Percentiles rank a stretch among this genome's conserved stretches.
These are phyloP conservation scores for Phrynocephalus versicolor DNA, from an alignment of 2,113 vertebrate genomes.

Conservation along the genomic window DNA sequence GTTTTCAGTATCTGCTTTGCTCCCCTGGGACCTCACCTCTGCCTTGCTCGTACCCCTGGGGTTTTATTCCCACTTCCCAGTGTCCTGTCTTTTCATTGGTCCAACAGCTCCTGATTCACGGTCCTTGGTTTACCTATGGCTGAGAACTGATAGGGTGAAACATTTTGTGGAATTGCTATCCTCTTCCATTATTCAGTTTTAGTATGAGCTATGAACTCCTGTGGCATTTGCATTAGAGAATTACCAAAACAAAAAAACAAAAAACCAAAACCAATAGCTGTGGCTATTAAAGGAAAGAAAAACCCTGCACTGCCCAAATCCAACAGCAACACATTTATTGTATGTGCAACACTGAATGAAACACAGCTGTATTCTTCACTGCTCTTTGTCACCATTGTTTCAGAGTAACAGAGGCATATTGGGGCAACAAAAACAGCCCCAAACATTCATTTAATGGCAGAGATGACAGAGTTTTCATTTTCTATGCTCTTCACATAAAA, in stretches of 20 bases:
- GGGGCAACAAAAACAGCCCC: constrained; percentile 14
- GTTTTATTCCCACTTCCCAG: too few species aligned
- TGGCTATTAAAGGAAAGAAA: not conserved
- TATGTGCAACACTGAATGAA: not conserved
- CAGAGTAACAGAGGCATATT: constrained; percentile 10
- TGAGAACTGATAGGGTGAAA: not conserved
- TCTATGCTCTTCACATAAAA: constrained; percentile 6
- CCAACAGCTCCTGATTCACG: not conserved
- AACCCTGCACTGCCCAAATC: not conserved
- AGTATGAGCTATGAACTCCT: not conserved
- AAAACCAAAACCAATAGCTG: too few species aligned
- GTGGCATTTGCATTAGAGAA: not conserved
- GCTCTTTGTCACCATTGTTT: not conserved
- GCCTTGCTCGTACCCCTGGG: not conserved
- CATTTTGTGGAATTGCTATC: not conserved
- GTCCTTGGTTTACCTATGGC: not conserved
- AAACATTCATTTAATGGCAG: constrained; percentile 10
- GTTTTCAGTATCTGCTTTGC: too few species aligned
- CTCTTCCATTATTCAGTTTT: not conserved
- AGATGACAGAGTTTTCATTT: constrained; percentile 52
- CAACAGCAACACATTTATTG: not conserved
- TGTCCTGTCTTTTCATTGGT: not conserved
- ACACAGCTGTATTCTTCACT: not conserved
- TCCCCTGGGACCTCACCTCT: not conserved
- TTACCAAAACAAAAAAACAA: not conserved